Evolutionary conservation across 2,888 invertebrate species (phyloP), one percentile per base, ranked within the genome.

Genomic region (Caenorhabditis sp.): DNA sequence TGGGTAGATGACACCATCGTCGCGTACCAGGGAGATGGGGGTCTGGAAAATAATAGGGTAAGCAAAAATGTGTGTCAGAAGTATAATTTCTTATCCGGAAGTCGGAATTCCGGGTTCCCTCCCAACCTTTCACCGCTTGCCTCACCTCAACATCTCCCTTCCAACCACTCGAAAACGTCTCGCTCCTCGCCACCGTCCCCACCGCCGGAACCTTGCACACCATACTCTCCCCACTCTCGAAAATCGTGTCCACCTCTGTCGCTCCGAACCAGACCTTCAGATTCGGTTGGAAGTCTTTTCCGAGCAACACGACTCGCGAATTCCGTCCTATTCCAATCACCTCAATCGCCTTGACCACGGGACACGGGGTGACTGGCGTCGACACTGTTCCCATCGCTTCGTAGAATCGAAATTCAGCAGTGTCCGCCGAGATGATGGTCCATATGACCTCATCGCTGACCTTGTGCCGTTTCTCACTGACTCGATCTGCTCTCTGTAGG

Each of bases 351-450:
- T 96, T 96, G 3, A 99, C 98, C 72, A 97, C 95, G 0, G 99
- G 99, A 26, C 98, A 98, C 0, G 99, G 99, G 0, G 98, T 98
- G 4, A 99, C 97, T 4, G 98, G 97, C 1, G 49, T 19, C 95
- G 93, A 96, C 94, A 31, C 98, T 96, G 56, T 98, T 97, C 14
- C 98, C 98, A 98, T 98, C 96, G 88, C 98, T 97, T 99, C 99
- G 93, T 96, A 98, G 93, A 98, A 99, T 92, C 97, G 97, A 93
- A 99, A 99, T 93, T 99, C 98, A 0, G 98, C 98, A 93, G 98
- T 98, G 93, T 99, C 99, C 8, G 99, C 99, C 80, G 97, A 97
- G 92, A 99, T 99, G 91, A 99, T 99, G 16, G 99, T 99, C 99
- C 99, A 99, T 90, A 98, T 98, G 0, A 99, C 99, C 6, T 98